Conservation (phyloP, 2,888 invertebrate genomes). For the Athripsodes cinereus region DNA sequence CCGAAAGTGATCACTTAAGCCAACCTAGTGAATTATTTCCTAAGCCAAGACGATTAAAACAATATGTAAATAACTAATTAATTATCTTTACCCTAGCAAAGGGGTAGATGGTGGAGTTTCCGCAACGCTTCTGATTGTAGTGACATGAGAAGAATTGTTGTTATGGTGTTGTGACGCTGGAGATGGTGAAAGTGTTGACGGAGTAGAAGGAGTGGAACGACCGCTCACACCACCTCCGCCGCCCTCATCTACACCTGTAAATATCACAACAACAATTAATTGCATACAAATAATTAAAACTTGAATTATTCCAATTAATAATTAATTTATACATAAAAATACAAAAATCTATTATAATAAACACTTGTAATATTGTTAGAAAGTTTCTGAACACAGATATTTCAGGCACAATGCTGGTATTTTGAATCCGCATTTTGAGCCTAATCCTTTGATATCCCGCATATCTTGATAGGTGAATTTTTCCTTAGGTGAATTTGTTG, state of each 20-base stretch:
- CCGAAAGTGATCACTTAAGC: too few species aligned
- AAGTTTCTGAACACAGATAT: too few species aligned
- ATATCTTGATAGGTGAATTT: too few species aligned
- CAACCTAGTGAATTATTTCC: too few species aligned
- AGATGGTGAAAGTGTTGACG: slow-evolving; percentile 56
- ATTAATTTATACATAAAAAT: too few species aligned
- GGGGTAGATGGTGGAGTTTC: slow-evolving; percentile 45
- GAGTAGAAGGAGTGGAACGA: slow-evolving; percentile 51
- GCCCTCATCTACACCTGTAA: slow-evolving; percentile 15
- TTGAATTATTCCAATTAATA: neutral
- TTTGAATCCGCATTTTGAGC: too few species aligned
- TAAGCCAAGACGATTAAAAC: neutral
- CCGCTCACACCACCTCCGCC: slow-evolving; percentile 35
- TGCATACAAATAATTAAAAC: neutral
- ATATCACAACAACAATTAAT: neutral
- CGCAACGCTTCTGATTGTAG: slow-evolving; percentile 44
- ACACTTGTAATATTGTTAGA: too few species aligned
- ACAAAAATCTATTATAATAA: too few species aligned
- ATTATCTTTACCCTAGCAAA: slow-evolving; percentile 19
- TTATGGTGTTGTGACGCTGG: slow-evolving; percentile 31
- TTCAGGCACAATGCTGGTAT: too few species aligned
- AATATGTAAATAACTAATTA: neutral
- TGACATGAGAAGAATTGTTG: slow-evolving; percentile 32
- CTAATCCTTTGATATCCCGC: too few species aligned
- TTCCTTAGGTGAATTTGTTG: too few species aligned